Evolutionary conservation across 2,113 vertebrate species (phyloP).

Genomic region (Corvus hawaiiensis): DNA sequence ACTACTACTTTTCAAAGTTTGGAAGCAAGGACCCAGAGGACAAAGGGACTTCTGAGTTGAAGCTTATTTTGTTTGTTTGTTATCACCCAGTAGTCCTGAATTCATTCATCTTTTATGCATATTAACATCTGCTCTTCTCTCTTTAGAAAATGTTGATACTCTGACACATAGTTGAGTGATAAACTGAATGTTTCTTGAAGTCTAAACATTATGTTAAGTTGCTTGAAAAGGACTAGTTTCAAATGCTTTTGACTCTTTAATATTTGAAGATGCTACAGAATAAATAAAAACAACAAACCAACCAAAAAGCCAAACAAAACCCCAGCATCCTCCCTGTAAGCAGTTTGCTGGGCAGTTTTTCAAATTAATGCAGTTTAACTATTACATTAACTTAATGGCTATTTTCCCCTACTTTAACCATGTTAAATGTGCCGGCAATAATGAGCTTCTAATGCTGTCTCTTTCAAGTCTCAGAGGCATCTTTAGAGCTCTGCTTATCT

Average conservation of each 20-base stretch:
- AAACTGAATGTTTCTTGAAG: not conserved
- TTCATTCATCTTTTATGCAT: not conserved
- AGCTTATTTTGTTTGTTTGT: not conserved
- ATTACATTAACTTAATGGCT: slow-evolving; percentile 83
- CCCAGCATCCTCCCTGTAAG: slow-evolving; percentile 14
- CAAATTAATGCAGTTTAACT: slow-evolving; percentile 81
- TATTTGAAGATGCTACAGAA: not conserved
- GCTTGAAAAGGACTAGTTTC: not conserved
- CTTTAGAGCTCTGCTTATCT: slow-evolving; percentile 79
- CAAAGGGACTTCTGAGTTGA: not conserved
- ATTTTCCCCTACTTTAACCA: slow-evolving; percentile 81
- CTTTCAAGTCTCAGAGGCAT: slow-evolving; percentile 78
- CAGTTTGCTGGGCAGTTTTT: slow-evolving; percentile 69
- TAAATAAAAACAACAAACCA: not conserved
- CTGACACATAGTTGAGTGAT: not conserved
- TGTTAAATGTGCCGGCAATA: slow-evolving; percentile 81
- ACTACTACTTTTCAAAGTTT: not conserved
- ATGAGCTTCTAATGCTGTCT: slow-evolving; percentile 80
- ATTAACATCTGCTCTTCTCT: slow-evolving; percentile 24
- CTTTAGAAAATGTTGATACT: not conserved
- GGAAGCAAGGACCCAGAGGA: not conserved
- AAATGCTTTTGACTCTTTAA: not conserved
- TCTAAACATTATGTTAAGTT: not conserved
- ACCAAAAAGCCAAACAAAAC: not conserved
- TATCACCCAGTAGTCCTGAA: not conserved